phyloP scores from a whole-genome alignment of 2,888 invertebrate genomes.

The Sympetrum striolatum region DNA sequence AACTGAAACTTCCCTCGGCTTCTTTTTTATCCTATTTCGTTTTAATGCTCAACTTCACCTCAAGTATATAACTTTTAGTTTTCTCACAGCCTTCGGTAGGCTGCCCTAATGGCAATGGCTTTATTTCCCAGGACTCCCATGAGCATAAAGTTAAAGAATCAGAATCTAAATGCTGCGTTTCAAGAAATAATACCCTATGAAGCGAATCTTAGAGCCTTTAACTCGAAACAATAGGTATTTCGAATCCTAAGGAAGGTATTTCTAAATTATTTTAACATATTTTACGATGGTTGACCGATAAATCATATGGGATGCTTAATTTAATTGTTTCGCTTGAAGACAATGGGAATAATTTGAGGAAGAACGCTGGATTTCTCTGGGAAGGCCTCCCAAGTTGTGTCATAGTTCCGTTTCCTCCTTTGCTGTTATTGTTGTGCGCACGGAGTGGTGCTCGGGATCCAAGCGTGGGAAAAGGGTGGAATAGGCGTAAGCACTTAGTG shows the following conservation, averaged over 20 bases:
- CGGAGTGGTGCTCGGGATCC: not conserved
- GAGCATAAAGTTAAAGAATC: no score
- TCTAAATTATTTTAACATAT: not conserved
- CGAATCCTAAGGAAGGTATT: not conserved
- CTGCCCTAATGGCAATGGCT: no score
- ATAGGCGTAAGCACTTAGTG: conserved; percentile 27
- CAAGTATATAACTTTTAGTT: no score
- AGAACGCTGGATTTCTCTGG: not conserved
- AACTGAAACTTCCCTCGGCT: no score
- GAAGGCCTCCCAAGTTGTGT: conserved; percentile 31
- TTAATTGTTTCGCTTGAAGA: conserved; percentile 22
- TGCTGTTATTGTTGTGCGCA: conserved; percentile 26
- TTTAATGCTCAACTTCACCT: no score
- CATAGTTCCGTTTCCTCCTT: conserved; percentile 35
- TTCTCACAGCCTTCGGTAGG: no score
- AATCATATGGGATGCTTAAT: not conserved
- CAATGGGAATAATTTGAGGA: conserved; percentile 34
- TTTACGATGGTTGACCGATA: not conserved
- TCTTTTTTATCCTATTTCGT: no score
- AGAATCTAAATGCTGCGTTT: not conserved
- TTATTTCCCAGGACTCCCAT: no score
- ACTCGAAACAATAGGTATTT: not conserved
- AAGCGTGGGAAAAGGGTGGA: conserved; percentile 43
- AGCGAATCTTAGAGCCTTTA: not conserved
- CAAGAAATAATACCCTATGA: not conserved